These are phyloP conservation scores for Drosophila mimica DNA, from an alignment of 2,888 invertebrate species.

Conservation along the genomic window DNA sequence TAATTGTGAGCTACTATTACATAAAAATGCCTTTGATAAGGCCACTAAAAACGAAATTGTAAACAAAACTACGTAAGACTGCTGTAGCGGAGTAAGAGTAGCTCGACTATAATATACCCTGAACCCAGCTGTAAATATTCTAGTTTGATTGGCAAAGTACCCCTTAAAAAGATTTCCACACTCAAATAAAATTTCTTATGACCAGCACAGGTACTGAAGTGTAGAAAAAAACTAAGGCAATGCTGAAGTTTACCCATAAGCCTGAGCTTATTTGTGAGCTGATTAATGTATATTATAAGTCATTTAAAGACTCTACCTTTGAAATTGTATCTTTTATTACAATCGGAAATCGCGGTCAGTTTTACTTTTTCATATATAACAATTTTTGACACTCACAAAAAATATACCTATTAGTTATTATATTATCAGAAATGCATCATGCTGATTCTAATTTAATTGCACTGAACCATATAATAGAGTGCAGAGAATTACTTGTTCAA, in stretches of 20 bases:
- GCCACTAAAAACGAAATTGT: slow-evolving; percentile 7
- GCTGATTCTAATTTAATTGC: neutral
- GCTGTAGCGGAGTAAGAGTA: too few species aligned
- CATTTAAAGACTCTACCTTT: neutral
- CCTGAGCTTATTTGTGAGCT: too few species aligned
- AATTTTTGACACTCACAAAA: neutral
- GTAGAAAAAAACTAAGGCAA: neutral
- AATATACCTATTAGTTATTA: neutral
- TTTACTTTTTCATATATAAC: neutral
- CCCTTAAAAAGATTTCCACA: neutral
- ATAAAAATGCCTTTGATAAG: slow-evolving; percentile 43
- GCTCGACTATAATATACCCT: neutral
- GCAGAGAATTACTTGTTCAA: neutral
- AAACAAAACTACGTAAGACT: slow-evolving; percentile 1
- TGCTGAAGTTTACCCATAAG: too few species aligned
- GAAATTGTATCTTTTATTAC: neutral
- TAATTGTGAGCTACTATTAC: slow-evolving; percentile 40
- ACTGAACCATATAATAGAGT: neutral
- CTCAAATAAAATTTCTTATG: neutral
- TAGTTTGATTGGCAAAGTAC: neutral
- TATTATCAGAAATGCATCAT: neutral
- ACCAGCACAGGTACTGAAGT: neutral
- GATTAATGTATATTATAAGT: neutral
- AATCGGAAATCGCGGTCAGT: neutral
- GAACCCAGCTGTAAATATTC: neutral